These are phyloP conservation scores for Corythornis leucogaster DNA, from an alignment of 2,797 vertebrate genomes.

Conservation along the genomic window DNA sequence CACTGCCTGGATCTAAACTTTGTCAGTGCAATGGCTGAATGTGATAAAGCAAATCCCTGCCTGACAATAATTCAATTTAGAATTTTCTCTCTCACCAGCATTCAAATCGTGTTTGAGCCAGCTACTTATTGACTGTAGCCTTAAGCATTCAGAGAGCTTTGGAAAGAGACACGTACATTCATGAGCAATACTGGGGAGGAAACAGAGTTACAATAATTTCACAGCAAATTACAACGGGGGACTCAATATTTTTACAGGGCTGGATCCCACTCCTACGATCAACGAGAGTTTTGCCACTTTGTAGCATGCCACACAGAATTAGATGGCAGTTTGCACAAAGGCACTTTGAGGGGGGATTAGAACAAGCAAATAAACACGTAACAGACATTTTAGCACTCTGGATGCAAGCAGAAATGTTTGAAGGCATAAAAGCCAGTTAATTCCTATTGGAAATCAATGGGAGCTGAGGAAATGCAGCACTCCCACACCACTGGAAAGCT, in stretches of 20 bases:
- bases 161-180: rapidly evolving
- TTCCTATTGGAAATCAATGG: conserved; percentile 38
- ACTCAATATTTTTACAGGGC: not conserved
- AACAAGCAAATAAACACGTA: not conserved
- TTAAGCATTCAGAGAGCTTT: not conserved
- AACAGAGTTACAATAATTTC: not conserved
- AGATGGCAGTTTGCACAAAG: not conserved
- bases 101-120: not conserved
- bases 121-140: not conserved
- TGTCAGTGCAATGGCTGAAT: rapidly evolving
- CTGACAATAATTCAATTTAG: not conserved
- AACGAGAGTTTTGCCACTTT: not conserved
- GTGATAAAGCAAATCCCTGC: not conserved
- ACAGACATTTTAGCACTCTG: not conserved
- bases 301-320: not conserved
- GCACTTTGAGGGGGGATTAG: not conserved
- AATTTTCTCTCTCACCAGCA: not conserved
- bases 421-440: not conserved
- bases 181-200: not conserved
- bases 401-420: not conserved
- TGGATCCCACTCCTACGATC: not conserved
- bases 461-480: not conserved
- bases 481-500: not conserved
- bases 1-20: not conserved
- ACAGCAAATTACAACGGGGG: not conserved